Evolutionary conservation across 2,797 vertebrate genomes (phyloP).

Genomic region (Rhodeus uyekii): DNA sequence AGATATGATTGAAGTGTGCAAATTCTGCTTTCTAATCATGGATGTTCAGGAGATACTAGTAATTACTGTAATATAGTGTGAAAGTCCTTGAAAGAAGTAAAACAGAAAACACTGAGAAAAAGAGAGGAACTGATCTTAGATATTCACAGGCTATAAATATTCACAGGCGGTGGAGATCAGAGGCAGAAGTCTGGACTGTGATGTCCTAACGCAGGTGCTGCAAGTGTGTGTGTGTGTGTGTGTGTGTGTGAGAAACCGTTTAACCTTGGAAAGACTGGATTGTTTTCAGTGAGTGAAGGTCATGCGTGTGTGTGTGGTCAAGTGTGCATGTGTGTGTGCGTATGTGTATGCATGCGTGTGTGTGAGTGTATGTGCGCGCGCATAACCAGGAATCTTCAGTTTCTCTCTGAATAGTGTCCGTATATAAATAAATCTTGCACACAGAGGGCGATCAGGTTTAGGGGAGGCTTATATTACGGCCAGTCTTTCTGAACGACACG

Average conservation of each 20-base stretch:
- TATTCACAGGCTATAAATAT: constrained; percentile 2
- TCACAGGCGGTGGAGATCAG: constrained; percentile 65
- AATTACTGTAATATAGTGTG: not conserved
- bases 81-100: not conserved
- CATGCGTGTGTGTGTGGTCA: constrained; percentile 26
- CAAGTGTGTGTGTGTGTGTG: constrained; percentile 33
- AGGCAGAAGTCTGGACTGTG: constrained; percentile 58
- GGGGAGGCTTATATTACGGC: constrained; percentile 15
- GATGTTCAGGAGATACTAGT: not conserved
- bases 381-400: constrained; percentile 20
- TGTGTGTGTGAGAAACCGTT: constrained; percentile 36
- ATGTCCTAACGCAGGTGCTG: constrained; percentile 67
- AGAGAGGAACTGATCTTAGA: not conserved
- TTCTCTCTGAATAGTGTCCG: constrained; percentile 16
- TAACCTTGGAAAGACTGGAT: constrained; percentile 53
- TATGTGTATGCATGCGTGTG: constrained; percentile 4
- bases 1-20: not conserved
- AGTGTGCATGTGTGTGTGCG: constrained; percentile 21
- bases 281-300: constrained; percentile 47
- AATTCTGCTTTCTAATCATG: not conserved
- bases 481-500: not conserved
- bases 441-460: constrained; percentile 35
- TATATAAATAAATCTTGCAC: constrained; percentile 38
- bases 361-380: not conserved
- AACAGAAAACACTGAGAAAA: not conserved